A percentile compares a stretch with the other conserved stretches of the same genome.
These are phyloP conservation scores for Calephelis perditalis DNA, from an alignment of 2,888 invertebrate species.

Conservation along the genomic window DNA sequence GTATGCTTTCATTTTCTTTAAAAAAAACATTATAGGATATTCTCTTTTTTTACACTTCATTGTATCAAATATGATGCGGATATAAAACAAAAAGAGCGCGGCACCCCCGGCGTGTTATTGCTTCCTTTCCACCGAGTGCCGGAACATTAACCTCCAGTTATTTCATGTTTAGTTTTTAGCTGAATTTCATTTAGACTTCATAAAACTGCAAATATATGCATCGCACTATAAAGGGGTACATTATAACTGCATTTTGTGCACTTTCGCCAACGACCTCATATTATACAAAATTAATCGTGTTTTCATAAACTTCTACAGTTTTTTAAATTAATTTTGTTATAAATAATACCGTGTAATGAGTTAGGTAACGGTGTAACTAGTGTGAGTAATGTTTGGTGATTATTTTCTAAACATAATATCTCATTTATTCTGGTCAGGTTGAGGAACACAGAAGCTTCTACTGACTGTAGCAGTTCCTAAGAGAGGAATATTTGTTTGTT, in stretches of 20 bases:
- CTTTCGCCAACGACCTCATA: not conserved
- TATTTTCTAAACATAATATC: no score
- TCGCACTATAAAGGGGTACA: not conserved
- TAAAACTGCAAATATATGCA: conserved; percentile 1
- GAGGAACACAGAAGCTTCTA: no score
- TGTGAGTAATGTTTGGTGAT: no score
- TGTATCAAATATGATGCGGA: not conserved
- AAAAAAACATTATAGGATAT: not conserved
- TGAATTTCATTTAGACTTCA: conserved; percentile 8
- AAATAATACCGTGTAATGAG: not conserved
- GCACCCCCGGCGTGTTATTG: conserved; percentile 14
- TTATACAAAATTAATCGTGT: not conserved
- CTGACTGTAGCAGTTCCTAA: no score
- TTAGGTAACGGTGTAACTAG: no score
- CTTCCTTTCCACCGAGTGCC: conserved; percentile 1
- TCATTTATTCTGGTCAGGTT: no score
- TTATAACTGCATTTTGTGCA: not conserved
- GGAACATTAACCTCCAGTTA: conserved; percentile 6
- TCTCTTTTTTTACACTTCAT: not conserved
- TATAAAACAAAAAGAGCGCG: conserved; percentile 18
- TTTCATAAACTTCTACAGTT: not conserved
- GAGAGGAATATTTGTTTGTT: no score
- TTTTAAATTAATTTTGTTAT: not conserved
- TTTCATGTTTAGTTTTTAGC: conserved; percentile 11
- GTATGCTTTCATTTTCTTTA: no score